phyloP scores from a whole-genome alignment of 2,888 invertebrate genomes.

The Dioctria linearis region DNA sequence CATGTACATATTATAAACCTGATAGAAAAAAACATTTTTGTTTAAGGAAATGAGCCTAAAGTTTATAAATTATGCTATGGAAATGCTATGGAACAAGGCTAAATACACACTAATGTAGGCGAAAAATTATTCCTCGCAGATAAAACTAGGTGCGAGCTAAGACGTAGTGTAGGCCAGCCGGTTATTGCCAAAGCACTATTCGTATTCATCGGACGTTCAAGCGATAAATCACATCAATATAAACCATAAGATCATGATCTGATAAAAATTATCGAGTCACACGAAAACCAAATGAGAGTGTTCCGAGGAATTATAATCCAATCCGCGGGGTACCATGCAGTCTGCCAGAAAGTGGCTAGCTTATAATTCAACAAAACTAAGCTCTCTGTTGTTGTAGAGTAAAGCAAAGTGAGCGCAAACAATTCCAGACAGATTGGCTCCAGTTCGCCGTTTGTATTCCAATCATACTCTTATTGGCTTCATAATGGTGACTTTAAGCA shows the following conservation, averaged over 20 bases:
- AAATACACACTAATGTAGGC: background rate
- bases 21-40: too few species aligned
- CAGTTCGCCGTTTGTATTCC: background rate
- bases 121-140: background rate
- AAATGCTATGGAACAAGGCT: background rate
- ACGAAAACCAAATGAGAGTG: background rate
- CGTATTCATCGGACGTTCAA: background rate
- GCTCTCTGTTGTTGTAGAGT: background rate
- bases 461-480: background rate
- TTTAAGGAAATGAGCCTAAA: too few species aligned
- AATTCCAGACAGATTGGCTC: constrained; percentile 18
- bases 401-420: background rate
- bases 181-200: background rate
- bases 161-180: constrained; percentile 18
- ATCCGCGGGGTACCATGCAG: background rate
- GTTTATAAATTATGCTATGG: too few species aligned
- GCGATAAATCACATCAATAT: background rate
- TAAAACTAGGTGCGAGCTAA: background rate
- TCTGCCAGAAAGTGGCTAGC: background rate
- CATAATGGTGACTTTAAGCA: constrained; percentile 4
- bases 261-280: background rate
- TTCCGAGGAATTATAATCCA: background rate
- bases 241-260: background rate
- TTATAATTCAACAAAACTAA: background rate
- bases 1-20: too few species aligned